These are phyloP conservation scores for Prunella strophiata DNA, from an alignment of 2,797 vertebrate species.

Conservation along the genomic window DNA sequence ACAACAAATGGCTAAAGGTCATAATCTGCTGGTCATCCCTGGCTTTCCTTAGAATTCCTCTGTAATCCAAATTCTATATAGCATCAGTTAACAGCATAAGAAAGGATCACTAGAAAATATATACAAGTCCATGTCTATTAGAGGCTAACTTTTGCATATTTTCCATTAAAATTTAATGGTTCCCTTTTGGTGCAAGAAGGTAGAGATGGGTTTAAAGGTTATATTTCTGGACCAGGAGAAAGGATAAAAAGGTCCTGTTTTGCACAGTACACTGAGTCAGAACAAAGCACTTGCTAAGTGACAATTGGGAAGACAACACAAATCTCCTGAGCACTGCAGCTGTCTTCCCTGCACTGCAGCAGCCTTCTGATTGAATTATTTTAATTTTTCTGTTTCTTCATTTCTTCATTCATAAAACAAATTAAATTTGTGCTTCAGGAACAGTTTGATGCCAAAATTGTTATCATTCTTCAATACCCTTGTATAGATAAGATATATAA, in stretches of 20 bases:
- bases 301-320: not conserved
- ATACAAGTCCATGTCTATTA: not conserved
- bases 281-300: not conserved
- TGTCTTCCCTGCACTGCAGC: not conserved
- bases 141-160: not conserved
- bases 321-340: not conserved
- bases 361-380: not conserved
- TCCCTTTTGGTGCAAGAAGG: not conserved
- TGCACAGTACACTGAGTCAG: not conserved
- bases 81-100: not conserved
- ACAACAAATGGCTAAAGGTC: not conserved
- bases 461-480: not conserved
- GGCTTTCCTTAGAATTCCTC: not conserved
- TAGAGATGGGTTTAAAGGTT: not conserved
- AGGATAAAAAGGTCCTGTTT: not conserved
- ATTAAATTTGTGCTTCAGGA: not conserved
- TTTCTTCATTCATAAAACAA: not conserved
- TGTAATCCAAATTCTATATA: not conserved
- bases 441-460: not conserved
- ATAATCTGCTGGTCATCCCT: not conserved
- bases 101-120: not conserved
- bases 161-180: not conserved
- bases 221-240: not conserved
- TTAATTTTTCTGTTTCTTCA: not conserved
- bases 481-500: not conserved